phyloP scores from a whole-genome alignment of 2,888 invertebrate genomes.

The Muschampia staudingeri region DNA sequence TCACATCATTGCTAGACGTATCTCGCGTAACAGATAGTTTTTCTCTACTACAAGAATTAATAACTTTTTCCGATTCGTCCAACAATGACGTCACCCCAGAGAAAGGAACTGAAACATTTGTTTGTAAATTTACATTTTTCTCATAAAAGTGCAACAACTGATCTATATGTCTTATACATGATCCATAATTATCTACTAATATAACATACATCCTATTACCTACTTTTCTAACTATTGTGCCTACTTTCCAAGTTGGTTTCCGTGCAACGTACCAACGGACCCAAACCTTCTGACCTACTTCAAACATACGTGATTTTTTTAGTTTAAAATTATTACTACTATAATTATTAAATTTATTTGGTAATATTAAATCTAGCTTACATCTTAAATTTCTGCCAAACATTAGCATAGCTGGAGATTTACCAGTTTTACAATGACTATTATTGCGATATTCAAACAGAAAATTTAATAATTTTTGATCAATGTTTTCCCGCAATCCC shows the following conservation, averaged over 20 bases:
- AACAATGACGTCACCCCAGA: background rate
- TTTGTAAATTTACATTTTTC: background rate
- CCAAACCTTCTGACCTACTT: constrained; percentile 5
- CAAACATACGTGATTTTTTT: constrained; percentile 9
- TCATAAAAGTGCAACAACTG: background rate
- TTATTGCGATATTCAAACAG: constrained; percentile 11
- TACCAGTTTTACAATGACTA: constrained; percentile 64
- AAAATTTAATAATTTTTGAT: constrained; percentile 17
- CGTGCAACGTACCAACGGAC: background rate
- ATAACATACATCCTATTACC: constrained; percentile 14
- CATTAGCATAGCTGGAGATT: constrained; percentile 63
- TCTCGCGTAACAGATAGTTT: background rate
- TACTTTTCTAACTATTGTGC: background rate
- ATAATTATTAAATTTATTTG: constrained; percentile 8
- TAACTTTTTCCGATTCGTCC: background rate
- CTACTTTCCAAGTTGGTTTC: constrained; percentile 15
- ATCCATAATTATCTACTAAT: constrained; percentile 8
- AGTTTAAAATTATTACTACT: background rate
- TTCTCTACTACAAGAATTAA: background rate
- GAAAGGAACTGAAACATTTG: background rate
- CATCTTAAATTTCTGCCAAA: constrained; percentile 61
- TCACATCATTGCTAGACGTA: background rate
- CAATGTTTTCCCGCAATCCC: background rate
- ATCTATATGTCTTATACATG: constrained; percentile 14
- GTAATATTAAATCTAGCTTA: constrained; percentile 23